phyloP scores from a whole-genome alignment of 2,888 invertebrate species.

The Xanthorhoe designata region DNA sequence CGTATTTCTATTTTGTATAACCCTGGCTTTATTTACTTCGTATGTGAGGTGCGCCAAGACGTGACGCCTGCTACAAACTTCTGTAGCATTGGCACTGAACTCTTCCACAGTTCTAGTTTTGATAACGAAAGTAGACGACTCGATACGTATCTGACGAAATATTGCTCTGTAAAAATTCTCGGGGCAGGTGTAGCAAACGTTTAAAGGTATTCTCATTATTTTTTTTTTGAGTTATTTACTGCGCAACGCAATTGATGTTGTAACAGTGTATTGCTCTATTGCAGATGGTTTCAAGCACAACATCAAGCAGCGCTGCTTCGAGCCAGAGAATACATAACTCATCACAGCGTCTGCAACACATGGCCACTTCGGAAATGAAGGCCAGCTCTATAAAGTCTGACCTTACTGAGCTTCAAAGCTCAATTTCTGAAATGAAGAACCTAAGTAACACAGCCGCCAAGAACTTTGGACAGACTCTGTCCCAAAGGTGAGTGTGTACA shows the following conservation, averaged over 20 bases:
- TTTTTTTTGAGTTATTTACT: conserved; percentile 8
- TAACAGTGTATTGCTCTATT: conserved; percentile 43
- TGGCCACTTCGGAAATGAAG: conserved; percentile 90
- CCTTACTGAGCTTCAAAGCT: conserved; percentile 91
- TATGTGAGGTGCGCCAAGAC: conserved; percentile 78
- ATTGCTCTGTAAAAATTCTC: conserved; percentile 25
- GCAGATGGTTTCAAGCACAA: conserved; percentile 85
- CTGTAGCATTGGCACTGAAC: conserved; percentile 82
- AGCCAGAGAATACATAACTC: conserved; percentile 86
- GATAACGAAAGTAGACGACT: conserved; percentile 74
- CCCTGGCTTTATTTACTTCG: conserved; percentile 76
- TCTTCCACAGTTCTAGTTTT: conserved; percentile 75
- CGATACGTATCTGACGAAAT: conserved; percentile 48
- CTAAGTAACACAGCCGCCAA: conserved; percentile 80
- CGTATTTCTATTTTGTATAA: conserved; percentile 73
- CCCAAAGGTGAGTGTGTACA: conserved; percentile 60
- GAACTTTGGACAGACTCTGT: conserved; percentile 67
- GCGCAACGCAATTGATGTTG: conserved; percentile 5
- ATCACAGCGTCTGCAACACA: conserved; percentile 82
- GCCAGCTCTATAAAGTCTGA: conserved; percentile 93
- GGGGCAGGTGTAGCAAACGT: conserved; percentile 28
- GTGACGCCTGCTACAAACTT: conserved; percentile 76
- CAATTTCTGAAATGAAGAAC: conserved; percentile 95
- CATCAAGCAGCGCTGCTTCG: conserved; percentile 86
- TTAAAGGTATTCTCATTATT: conserved; percentile 34